These are phyloP conservation scores for Stenurella melanura DNA, from an alignment of 2,888 invertebrate species.

Conservation along the genomic window DNA sequence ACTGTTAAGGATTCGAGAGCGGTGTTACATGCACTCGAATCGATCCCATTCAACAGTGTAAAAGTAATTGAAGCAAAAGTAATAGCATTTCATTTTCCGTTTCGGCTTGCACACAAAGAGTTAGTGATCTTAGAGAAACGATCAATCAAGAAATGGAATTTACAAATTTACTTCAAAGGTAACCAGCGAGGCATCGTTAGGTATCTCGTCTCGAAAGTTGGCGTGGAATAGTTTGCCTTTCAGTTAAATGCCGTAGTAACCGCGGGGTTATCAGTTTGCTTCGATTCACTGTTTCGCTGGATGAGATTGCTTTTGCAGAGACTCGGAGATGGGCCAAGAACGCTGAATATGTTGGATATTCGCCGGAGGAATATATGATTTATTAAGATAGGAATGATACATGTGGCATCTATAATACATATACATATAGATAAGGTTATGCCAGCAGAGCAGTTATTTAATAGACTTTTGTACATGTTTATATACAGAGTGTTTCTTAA, in stretches of 20 bases:
- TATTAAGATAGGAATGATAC: slow-evolving; percentile 22
- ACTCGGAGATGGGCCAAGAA: slow-evolving; percentile 2
- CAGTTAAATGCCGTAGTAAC: slow-evolving; percentile 39
- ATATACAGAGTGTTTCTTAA: not conserved
- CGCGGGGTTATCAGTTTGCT: slow-evolving; percentile 39
- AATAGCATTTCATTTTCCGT: slow-evolving; percentile 8
- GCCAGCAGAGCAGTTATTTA: not conserved
- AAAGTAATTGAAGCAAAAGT: slow-evolving; percentile 21
- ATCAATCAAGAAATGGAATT: slow-evolving; percentile 33
- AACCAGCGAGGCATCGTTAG: slow-evolving; percentile 20
- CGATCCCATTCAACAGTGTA: slow-evolving; percentile 7
- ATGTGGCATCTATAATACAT: not conserved
- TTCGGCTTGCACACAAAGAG: slow-evolving; percentile 22
- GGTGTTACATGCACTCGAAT: not conserved
- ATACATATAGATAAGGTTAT: slow-evolving; percentile 5
- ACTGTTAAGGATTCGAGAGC: not conserved
- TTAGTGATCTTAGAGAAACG: slow-evolving; percentile 20
- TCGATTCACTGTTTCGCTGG: slow-evolving; percentile 30
- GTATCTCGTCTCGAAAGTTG: slow-evolving; percentile 29
- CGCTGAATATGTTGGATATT: slow-evolving; percentile 32
- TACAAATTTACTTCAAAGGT: slow-evolving; percentile 36
- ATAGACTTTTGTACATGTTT: not conserved
- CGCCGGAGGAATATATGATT: slow-evolving; percentile 11
- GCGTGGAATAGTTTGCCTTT: slow-evolving; percentile 41
- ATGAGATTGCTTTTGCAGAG: slow-evolving; percentile 31